phyloP scores from a whole-genome alignment of 2,797 vertebrate genomes.

The Erethizon dorsatum region DNA sequence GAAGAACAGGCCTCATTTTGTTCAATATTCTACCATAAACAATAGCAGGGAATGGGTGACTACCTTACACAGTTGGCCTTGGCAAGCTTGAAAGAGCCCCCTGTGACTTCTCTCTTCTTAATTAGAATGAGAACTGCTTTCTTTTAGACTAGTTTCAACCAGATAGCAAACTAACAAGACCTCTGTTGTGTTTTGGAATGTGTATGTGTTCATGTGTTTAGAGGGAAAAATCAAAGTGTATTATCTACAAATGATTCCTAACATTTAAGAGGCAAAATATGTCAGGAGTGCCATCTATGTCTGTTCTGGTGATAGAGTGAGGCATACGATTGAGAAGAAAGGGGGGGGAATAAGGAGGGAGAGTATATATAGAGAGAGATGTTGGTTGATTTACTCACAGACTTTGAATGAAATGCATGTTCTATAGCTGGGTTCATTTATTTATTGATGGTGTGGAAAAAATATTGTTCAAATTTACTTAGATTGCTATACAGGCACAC shows the following conservation, averaged over 20 bases:
- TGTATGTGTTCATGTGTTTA: neutral
- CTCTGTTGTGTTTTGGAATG: neutral
- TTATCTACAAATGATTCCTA: slow-evolving; percentile 6
- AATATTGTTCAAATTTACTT: slow-evolving; percentile 9
- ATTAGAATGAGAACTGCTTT: slow-evolving; percentile 28
- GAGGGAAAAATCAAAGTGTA: slow-evolving; percentile 58
- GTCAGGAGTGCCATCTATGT: slow-evolving; percentile 21
- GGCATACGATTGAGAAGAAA: neutral
- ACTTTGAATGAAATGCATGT: neutral
- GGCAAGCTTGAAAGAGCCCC: neutral
- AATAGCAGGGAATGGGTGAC: neutral
- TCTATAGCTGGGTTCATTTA: slow-evolving; percentile 37
- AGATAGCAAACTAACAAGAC: slow-evolving; percentile 22
- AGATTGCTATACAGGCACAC: neutral
- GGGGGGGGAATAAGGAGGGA: neutral
- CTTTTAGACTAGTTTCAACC: slow-evolving; percentile 14
- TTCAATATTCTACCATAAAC: neutral
- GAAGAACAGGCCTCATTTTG: slow-evolving; percentile 35
- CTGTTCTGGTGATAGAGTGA: slow-evolving; percentile 3
- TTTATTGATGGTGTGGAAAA: slow-evolving; percentile 57
- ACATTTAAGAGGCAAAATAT: slow-evolving; percentile 8
- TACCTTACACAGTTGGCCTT: neutral
- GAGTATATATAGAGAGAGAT: neutral
- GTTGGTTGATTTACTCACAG: slow-evolving; percentile 20
- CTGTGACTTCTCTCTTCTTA: neutral